A percentile compares a stretch with the other conserved stretches of the same genome.
These are phyloP conservation scores for Monodelphis domestica DNA, from an alignment of 2,797 vertebrate genomes.

Conservation along the genomic window DNA sequence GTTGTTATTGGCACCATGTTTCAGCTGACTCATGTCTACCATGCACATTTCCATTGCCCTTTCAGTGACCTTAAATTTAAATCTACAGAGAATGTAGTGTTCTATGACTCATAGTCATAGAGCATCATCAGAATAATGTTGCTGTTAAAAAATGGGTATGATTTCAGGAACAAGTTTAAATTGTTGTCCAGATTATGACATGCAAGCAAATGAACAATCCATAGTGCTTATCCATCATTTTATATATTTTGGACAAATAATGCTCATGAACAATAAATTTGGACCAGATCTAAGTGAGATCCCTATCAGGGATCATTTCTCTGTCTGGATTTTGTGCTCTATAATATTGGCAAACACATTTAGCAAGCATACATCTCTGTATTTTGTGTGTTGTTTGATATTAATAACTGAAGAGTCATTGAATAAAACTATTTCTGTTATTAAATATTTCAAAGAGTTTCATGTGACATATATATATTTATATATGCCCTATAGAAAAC, in stretches of 20 bases:
- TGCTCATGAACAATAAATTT: not conserved
- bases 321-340: not conserved
- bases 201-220: not conserved
- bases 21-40: no score
- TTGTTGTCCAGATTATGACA: not conserved
- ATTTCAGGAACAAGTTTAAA: not conserved
- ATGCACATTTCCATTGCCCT: no score
- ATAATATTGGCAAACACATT: not conserved
- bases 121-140: not conserved
- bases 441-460: not conserved
- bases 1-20: not conserved
- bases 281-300: not conserved
- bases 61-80: not conserved
- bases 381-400: not conserved
- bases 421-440: not conserved
- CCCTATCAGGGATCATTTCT: not conserved
- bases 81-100: not conserved
- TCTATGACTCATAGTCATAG: not conserved
- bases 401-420: not conserved
- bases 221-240: not conserved
- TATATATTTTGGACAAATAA: not conserved
- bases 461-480: not conserved
- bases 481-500: not conserved
- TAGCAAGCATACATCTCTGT: not conserved
- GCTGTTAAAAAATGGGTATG: not conserved